Evolutionary conservation across 1,140 invertebrate genomes (phyloP), one percentile per base, ranked within the genome.

Genomic region (Pogonus chalceus): DNA sequence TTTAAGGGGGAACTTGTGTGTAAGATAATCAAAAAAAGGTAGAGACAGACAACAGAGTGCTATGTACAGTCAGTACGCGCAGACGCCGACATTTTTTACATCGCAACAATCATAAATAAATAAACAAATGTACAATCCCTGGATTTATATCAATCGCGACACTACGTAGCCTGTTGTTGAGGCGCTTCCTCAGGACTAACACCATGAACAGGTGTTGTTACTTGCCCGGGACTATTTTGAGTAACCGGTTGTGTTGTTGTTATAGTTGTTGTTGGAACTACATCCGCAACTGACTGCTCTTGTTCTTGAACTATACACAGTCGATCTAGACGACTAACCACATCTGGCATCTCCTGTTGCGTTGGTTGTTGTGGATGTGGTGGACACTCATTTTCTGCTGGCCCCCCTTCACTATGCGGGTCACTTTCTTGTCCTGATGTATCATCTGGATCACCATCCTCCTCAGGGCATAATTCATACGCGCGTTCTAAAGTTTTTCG

Each of bases 401-500:
- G 37, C 7, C 37, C 37, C 3, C 9, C 18, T 43, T 43, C 37
- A 18, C 37, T 43, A 7, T 43, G 37, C 18, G 7, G 37, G 18
- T 43, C 37, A 43, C 37, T 43, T 10, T 43, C 37, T 12, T 43
- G 37, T 9, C 37, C 37, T 43, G 37, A 43, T 4, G 37, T 16
- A 18, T 49, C 23, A 16, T 63, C 61, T 18, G 64, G 61, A 1
- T 60, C 55, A 21, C 66, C 71, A 67, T 88, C 87, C 60, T 86
- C 84, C 59, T 90, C 86, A 2, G 88, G 87, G 63, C 87, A 87
- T 1, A 93, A 71, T 66, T 90, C 87, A 52, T 80, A 80, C 1
- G 91, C 90, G 66, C 85, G 82, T 58, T 92, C 86, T 35, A 96
- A 75, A 0, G 89, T 95, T 65, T 92, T 87, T 52, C 89, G 82